A percentile compares a stretch with the other conserved stretches of the same genome.
Evolutionary conservation across 1,140 invertebrate genomes (phyloP).

Genomic region (Pseudachorutes palmiensis): DNA sequence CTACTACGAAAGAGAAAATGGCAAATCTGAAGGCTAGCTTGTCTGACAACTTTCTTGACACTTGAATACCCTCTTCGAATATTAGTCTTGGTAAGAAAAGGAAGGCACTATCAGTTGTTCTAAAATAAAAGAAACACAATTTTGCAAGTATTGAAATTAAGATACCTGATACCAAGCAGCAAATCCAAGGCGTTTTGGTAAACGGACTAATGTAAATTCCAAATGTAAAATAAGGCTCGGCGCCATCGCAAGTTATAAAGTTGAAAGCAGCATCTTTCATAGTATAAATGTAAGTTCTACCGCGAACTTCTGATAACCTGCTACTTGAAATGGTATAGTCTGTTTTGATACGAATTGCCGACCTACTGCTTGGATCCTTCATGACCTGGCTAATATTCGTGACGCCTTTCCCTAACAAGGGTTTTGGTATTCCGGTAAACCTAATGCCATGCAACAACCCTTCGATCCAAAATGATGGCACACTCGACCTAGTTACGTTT

Average conservation of each 20-base stretch:
- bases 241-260: neutral
- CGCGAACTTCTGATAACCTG: neutral
- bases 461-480: too few relatives aligned
- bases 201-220: neutral
- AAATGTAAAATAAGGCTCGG: neutral
- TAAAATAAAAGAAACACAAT: neutral
- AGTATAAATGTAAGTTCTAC: neutral
- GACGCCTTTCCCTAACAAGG: too few relatives aligned
- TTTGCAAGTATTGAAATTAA: neutral
- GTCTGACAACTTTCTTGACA: neutral
- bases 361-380: too few relatives aligned
- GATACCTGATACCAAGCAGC: neutral
- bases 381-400: too few relatives aligned
- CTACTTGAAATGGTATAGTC: neutral
- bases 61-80: neutral
- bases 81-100: neutral
- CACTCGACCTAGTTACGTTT: too few relatives aligned
- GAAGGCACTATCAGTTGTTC: neutral
- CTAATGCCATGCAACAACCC: too few relatives aligned
- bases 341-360: too few relatives aligned
- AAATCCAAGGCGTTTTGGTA: neutral
- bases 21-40: neutral
- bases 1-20: neutral
- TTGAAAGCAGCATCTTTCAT: neutral
- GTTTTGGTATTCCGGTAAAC: too few relatives aligned